Conservation (phyloP, 2,797 vertebrate genomes). For the Thamnophis elegans region DNA sequence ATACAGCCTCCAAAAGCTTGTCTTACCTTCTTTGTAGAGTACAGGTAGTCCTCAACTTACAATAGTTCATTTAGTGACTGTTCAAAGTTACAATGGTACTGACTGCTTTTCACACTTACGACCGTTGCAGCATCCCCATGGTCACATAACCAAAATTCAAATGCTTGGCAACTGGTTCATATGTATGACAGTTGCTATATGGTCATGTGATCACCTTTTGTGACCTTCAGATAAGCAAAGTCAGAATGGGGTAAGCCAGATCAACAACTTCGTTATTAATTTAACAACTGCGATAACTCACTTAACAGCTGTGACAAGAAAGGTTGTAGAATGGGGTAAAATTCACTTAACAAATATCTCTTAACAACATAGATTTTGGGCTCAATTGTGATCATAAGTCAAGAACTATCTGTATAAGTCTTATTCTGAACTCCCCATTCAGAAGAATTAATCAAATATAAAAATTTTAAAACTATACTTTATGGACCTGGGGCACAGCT, state of each 20-base stretch:
- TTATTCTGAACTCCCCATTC: neutral
- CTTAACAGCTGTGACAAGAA: neutral
- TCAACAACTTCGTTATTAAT: neutral
- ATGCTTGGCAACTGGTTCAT: no score
- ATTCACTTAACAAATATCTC: neutral
- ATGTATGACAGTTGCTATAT: no score
- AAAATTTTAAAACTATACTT: neutral
- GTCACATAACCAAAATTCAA: no score
- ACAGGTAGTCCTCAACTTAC: no score
- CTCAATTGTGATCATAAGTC: neutral
- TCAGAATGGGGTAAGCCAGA: neutral
- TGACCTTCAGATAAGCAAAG: neutral
- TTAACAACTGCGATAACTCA: neutral
- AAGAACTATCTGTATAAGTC: neutral
- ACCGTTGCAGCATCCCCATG: no score
- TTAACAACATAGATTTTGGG: neutral
- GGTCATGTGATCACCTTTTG: neutral
- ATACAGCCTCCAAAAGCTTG: fast-evolving
- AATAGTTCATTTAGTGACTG: no score
- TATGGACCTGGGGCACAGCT: neutral
- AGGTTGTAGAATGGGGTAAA: neutral
- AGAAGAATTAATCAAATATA: neutral
- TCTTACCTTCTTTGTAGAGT: neutral
- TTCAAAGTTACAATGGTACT: no score
- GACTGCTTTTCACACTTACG: no score